Base-by-base conservation (phyloP, 2,797 vertebrate genomes). In the Peromyscus eremicus region DNA sequence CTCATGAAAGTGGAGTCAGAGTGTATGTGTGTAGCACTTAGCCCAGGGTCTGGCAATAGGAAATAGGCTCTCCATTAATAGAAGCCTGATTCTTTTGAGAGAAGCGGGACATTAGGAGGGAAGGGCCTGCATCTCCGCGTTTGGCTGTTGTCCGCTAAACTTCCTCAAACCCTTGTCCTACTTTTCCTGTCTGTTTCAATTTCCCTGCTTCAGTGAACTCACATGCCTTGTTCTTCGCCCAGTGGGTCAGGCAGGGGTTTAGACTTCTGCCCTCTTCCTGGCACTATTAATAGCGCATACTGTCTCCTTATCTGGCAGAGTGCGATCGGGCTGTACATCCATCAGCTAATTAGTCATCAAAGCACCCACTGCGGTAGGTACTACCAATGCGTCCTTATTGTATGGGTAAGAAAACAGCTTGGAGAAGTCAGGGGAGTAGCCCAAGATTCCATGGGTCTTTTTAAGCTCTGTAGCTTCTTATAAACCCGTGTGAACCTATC, bases 121-220 rank as follows among this genome's bases (percentile, higher is more conserved):
- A 49, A 89, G 81, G 68, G 2, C 71, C 49, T 2, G 84, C 66
- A 4, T 40, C 57, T 29, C 34, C 9, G 57, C 29, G 60, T 82
- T 68, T 43, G 81, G 46, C 76, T n/a, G 32, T 43, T 21, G 17
- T 68, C 29, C 0, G 25, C 68, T 85, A 70, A 13, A 32, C 70
- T 87, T 95, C 75, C 88, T 88, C 90, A 93, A 91, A 66, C 55
- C 60, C 76, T 49, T 89, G 93, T 34, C 92, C 94, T 89, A 21
- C 81, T 94, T 96, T 91, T 46, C 55, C n/a, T 52, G 55, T 57
- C 75, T 52, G 0, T 87, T 57, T 70, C 40, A 60, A 37, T 83
- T 37, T 81, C 84, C 43, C 68, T 68, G 40, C 80, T 93, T n/a
- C 66, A 91, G 13, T 79, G 94, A 92, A 77, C 86, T 88, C 12